A percentile compares a stretch with the other conserved stretches of the same genome.
Conservation (phyloP, 2,113 vertebrate species). For the Pomatorhinus ruficollis region DNA sequence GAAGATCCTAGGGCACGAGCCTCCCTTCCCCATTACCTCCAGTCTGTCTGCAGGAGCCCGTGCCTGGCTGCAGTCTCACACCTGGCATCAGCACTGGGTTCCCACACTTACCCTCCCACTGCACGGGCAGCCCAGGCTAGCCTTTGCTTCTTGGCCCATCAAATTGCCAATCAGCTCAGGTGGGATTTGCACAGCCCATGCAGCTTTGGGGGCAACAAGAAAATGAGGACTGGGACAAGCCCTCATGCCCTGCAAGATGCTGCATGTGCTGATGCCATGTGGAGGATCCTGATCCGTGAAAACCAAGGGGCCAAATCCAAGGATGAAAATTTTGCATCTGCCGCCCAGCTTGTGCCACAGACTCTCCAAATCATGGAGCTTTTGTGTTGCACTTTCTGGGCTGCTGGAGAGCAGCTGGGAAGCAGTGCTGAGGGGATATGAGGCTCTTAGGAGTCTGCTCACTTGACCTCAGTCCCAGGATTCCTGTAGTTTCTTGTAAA, state of each 20-base stretch:
- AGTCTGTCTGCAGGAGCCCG: rapidly evolving
- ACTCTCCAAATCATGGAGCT: rapidly evolving
- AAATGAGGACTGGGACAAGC: neutral
- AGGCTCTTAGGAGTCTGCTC: neutral
- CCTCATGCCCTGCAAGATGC: neutral
- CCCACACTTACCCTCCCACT: rapidly evolving
- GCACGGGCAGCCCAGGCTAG: rapidly evolving
- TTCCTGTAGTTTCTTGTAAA: constrained; percentile 53
- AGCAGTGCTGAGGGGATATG: neutral
- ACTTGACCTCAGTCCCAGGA: constrained; percentile 3
- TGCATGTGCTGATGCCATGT: rapidly evolving
- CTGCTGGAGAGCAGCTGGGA: neutral
- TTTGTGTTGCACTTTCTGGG: neutral
- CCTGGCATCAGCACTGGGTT: rapidly evolving
- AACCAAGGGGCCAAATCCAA: neutral
- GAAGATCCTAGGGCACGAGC: rapidly evolving
- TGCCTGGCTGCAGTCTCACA: rapidly evolving
- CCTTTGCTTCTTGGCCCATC: neutral
- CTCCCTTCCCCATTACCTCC: rapidly evolving
- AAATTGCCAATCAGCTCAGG: rapidly evolving
- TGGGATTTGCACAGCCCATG: neutral
- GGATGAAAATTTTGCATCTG: rapidly evolving
- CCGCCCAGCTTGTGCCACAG: rapidly evolving
- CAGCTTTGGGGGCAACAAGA: rapidly evolving
- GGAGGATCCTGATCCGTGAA: neutral